Percentiles rank a stretch among this genome's conserved stretches.
Conservation (phyloP, 2,113 vertebrate species). For the Corydoras sp. region DNA sequence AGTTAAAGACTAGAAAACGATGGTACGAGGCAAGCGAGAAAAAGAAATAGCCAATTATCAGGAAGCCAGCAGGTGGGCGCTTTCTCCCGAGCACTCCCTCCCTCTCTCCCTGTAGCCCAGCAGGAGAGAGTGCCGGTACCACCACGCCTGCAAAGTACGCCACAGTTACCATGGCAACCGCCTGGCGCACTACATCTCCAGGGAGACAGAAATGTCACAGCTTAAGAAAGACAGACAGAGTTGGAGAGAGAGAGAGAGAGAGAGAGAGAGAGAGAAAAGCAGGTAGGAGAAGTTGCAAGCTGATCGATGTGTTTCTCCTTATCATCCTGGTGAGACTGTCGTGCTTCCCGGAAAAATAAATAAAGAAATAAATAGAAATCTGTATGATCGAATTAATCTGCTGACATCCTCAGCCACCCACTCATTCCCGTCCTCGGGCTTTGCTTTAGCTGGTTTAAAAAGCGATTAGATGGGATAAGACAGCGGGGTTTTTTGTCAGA, state of each 20-base stretch:
- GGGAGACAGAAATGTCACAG: constrained; percentile 78
- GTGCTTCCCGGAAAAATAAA: constrained; percentile 27
- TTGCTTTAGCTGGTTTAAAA: neutral
- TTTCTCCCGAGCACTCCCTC: constrained; percentile 48
- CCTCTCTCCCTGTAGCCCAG: constrained; percentile 42
- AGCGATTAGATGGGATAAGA: neutral
- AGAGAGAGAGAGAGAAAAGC: constrained; percentile 13
- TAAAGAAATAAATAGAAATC: constrained; percentile 41
- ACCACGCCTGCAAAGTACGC: constrained; percentile 66
- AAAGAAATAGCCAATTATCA: constrained; percentile 72
- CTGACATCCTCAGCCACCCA: constrained; percentile 44
- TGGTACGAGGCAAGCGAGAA: constrained; percentile 47
- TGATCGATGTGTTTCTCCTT: constrained; percentile 50
- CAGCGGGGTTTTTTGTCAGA: constrained; percentile 7
- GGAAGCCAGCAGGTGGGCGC: constrained; percentile 69
- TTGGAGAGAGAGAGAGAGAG: constrained; percentile 14
- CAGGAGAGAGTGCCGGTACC: constrained; percentile 50
- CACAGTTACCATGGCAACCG: constrained; percentile 72
- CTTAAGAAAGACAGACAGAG: constrained; percentile 58
- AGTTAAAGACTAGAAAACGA: constrained; percentile 52
- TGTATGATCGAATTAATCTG: constrained; percentile 57
- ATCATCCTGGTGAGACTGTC: constrained; percentile 48
- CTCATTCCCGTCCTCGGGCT: constrained; percentile 14
- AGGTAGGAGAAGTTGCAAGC: constrained; percentile 26
- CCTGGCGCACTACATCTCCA: constrained; percentile 71